phyloP scores from a whole-genome alignment of 1,140 invertebrate species.

The Papilio helenus region DNA sequence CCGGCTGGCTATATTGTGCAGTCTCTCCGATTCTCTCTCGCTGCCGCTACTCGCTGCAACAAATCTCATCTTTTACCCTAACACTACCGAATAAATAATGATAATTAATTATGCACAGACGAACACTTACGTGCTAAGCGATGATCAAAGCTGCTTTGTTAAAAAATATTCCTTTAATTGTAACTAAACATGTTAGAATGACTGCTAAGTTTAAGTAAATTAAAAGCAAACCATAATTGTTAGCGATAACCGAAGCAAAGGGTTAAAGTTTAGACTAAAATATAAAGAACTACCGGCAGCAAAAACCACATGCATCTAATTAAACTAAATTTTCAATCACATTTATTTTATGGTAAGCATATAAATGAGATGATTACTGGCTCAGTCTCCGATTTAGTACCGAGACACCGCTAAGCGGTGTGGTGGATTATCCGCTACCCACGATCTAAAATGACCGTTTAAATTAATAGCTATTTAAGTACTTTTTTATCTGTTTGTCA shows the following conservation, averaged over 20 bases:
- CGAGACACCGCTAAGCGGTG: conserved; percentile 5
- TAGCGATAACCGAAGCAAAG: background rate
- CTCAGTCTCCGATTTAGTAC: background rate
- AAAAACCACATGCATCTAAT: background rate
- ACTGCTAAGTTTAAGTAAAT: background rate
- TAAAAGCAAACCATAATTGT: background rate
- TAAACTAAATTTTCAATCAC: background rate
- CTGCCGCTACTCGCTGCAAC: conserved; percentile 77
- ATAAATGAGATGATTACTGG: background rate
- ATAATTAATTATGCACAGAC: conserved; percentile 2
- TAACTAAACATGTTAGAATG: background rate
- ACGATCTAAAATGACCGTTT: background rate
- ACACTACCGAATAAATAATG: background rate
- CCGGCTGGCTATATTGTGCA: conserved; percentile 81
- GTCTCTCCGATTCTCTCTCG: conserved; percentile 82
- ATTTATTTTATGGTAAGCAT: background rate
- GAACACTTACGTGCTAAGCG: conserved; percentile 55
- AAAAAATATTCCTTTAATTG: background rate
- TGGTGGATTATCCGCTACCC: conserved; percentile 24
- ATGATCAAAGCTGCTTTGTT: background rate
- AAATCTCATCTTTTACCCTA: conserved; percentile 36
- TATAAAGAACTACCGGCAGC: background rate
- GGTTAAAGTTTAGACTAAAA: background rate
- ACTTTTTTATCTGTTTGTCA: background rate
- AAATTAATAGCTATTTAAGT: background rate